phyloP scores from a whole-genome alignment of 2,888 invertebrate genomes.

The Caenorhabditis imperialis region DNA sequence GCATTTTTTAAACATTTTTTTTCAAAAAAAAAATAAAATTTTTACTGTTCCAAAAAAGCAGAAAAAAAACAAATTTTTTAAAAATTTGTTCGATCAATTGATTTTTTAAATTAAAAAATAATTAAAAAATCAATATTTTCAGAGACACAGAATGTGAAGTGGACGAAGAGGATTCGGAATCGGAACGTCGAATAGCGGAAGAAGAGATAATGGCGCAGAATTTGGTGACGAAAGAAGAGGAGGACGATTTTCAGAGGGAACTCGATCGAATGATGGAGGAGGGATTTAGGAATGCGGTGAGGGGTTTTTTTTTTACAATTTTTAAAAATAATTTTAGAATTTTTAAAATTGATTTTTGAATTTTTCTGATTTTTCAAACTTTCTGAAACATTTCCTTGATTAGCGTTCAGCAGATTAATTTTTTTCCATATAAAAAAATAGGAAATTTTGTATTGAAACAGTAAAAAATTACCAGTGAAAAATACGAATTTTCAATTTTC shows the following conservation, averaged over 20 bases:
- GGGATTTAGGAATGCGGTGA: slow-evolving; percentile 43
- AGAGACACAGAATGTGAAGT: slow-evolving; percentile 26
- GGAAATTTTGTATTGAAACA: too few relatives aligned
- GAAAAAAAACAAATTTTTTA: too few relatives aligned
- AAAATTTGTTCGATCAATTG: too few relatives aligned
- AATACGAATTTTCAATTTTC: too few relatives aligned
- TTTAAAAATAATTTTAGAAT: too few relatives aligned
- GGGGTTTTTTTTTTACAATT: too few relatives aligned
- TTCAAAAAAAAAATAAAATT: too few relatives aligned
- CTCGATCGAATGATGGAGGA: slow-evolving; percentile 71
- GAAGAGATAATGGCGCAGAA: slow-evolving; percentile 4
- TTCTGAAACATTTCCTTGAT: not conserved
- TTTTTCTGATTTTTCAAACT: not conserved
- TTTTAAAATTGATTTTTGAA: too few relatives aligned
- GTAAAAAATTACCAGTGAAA: too few relatives aligned
- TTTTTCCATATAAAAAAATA: too few relatives aligned
- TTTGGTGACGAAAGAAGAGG: slow-evolving; percentile 60
- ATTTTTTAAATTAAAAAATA: too few relatives aligned
- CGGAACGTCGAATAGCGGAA: slow-evolving; percentile 5
- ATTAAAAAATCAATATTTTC: slow-evolving; percentile 1
- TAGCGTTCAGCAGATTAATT: not conserved
- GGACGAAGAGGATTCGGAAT: slow-evolving; percentile 19
- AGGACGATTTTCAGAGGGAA: slow-evolving; percentile 73
- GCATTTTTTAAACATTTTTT: not conserved
- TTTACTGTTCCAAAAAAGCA: too few relatives aligned